Percentiles rank a stretch among this genome's conserved stretches.
Evolutionary conservation across 2,888 invertebrate species (phyloP).

Genomic region (Halocaridina rubra): DNA sequence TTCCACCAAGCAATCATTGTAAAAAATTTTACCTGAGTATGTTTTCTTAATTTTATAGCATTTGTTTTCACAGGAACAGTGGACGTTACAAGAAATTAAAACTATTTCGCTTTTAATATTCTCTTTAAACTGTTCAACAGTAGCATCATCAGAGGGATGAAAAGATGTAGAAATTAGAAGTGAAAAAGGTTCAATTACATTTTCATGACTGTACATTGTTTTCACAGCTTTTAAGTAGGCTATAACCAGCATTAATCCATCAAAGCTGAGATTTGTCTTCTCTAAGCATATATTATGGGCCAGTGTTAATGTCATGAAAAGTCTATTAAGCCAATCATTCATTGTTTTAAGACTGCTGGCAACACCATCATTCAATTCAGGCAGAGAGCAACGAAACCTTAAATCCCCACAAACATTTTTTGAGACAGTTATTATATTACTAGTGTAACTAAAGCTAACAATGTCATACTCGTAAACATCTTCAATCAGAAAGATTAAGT

Average conservation of each 20-base stretch:
- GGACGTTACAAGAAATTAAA: neutral
- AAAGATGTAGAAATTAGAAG: neutral
- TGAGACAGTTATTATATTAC: neutral
- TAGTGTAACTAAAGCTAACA: constrained; percentile 4
- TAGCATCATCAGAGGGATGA: neutral
- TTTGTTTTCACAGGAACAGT: constrained; percentile 1
- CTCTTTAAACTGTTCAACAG: neutral
- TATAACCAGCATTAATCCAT: neutral
- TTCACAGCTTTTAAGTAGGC: neutral
- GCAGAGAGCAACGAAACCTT: constrained; percentile 10
- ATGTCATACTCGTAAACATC: constrained; percentile 17
- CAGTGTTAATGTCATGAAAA: neutral
- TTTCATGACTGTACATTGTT: neutral
- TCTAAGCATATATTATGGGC: neutral
- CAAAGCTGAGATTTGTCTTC: neutral
- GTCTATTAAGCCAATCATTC: neutral
- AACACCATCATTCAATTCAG: neutral
- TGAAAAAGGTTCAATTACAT: neutral
- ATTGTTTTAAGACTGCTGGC: neutral
- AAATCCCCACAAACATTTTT: constrained; percentile 32
- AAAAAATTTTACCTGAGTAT: neutral
- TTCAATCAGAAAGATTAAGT: neutral
- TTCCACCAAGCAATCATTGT: neutral
- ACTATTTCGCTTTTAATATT: neutral
- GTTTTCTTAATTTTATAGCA: constrained; percentile 14